Evolutionary conservation across 2,113 vertebrate species (phyloP), one percentile per base, ranked within the genome.

Genomic region (Enhydra lutris): DNA sequence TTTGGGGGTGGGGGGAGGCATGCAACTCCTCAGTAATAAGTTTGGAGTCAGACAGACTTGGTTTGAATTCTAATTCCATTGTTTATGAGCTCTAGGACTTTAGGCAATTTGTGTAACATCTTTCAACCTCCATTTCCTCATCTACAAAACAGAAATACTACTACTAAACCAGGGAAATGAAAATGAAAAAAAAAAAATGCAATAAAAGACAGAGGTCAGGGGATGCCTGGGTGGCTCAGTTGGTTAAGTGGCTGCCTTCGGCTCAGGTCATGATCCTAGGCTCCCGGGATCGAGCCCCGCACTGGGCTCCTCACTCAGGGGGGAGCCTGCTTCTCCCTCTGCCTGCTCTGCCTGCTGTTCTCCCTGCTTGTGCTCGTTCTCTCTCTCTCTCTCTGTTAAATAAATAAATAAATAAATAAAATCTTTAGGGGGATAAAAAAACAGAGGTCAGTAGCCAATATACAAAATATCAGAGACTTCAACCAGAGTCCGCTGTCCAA

Each of bases 181-280:
- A 95, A 83, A 86, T 36, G 10, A 39, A 55, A 81, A 90, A 81
- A 90, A 81, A 81, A 85, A 63, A 45, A 61, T 24, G 24, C 63
- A 61, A 47, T 47, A 45, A 90, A 74, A 94, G 92, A 71, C 5
- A 50, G 47, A 87, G 17, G 34, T 92, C 9, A 23, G 7, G 52
- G 5, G 52, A 55, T 6, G 52, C 52, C 52, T 55, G 52, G 52
- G 52, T 55, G 52, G 52, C 52, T 52, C 52, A 52, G 52, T 55
- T 18, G 52, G 52, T 55, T 55, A 55, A 55, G 52, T 55, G 52
- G 15, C 52, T 55, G 52, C 52, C 17, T 55, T 55, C 5, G 5
- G 17, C 17, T 55, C 52, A 18, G 52, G 52, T 55, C 52, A 55
- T 18, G 52, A 55, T 55, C 52, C 52, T 6, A 55, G 52, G 52